Base-by-base conservation (phyloP, 2,797 vertebrate genomes). In the Hipposideros larvatus region DNA sequence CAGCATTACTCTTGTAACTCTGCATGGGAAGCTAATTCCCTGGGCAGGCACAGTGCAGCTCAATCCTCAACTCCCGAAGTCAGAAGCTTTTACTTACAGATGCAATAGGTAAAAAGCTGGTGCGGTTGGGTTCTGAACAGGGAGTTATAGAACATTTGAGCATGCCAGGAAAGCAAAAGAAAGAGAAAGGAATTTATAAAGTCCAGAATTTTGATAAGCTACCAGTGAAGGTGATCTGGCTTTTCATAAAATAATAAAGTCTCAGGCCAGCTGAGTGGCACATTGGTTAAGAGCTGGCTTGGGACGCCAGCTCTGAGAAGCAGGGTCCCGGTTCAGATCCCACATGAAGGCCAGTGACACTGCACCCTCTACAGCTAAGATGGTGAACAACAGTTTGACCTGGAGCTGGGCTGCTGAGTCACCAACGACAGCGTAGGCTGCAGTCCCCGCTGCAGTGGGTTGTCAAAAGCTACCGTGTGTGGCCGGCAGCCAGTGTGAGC, bases 161-260 rank as follows among this genome's bases (percentile, higher is more conserved):
- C 4, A 57, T 19, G 0, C 61, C n/a, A 15, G 89, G 89, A 66
- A 83, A 15, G 34, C 68, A 57, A 57, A 77, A 68, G 24, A 68
- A 85, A 80, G 13, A n/a, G 13, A 43, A 75, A 86, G 21, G 21
- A 55, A 83, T 93, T 37, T 82, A 4, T 63, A 26, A 70, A 79
- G n/a, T 71, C 26, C 22, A 48, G 21, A 66, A 48, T 74, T 73
- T 68, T 88, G 11, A 22, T 94, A 86, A 83, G 24, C 7, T 88
- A 26, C 37, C 59, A 53, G 7, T 41, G 63, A 85, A 90, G 61
- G n/a, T 86, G 53, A 89, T 55, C 21, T 83, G 22, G 13, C 7
- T 61, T 96, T 84, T 80, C 57, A 34, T 78, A 91, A 96, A 95
- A 96, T 79, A 92, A 73, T 65, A 65, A 91, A 46, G 9, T 53